Evolutionary conservation across 2,113 vertebrate genomes (phyloP).

Genomic region (Tetrax tetrax): DNA sequence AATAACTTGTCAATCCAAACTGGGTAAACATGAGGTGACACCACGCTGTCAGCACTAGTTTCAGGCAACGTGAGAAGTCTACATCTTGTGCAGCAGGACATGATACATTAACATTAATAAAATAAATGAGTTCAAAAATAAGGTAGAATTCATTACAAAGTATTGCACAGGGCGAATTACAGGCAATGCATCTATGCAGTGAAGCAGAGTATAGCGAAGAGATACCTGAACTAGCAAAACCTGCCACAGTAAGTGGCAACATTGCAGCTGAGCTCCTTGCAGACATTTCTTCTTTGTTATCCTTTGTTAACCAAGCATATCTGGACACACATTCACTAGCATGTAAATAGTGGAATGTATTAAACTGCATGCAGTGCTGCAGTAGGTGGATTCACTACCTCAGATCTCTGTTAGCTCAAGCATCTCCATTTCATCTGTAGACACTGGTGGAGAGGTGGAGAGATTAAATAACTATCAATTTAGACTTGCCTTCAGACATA

Average conservation of each 20-base stretch:
- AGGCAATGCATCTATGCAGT: background rate
- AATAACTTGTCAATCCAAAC: background rate
- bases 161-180: background rate
- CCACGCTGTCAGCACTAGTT: background rate
- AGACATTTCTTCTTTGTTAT: too few species aligned
- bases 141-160: background rate
- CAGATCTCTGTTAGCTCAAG: background rate
- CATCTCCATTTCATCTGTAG: background rate
- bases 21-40: background rate
- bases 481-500: slow-evolving; percentile 10
- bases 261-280: background rate
- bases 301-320: background rate
- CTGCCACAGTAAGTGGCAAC: background rate
- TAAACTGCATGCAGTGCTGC: background rate
- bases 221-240: background rate
- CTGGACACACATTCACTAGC: background rate
- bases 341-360: background rate
- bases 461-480: slow-evolving; percentile 28
- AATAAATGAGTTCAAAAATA: background rate
- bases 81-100: background rate
- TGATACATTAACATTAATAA: background rate
- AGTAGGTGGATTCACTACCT: background rate
- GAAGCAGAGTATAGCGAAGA: background rate
- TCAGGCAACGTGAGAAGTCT: background rate
- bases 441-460: background rate